phyloP scores from a whole-genome alignment of 2,888 invertebrate species.

The Thera obeliscata region DNA sequence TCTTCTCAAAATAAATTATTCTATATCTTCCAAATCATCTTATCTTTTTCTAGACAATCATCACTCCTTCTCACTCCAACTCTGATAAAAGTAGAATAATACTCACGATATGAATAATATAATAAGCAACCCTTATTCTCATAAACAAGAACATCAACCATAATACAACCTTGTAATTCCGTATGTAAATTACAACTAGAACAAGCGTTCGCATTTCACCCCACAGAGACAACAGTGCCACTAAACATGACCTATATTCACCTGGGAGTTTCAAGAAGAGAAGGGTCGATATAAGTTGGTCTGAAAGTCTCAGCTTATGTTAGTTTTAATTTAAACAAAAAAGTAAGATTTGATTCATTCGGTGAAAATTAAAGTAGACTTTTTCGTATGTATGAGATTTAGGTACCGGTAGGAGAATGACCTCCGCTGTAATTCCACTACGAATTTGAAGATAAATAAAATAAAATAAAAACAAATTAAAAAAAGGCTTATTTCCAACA shows the following conservation, averaged over 20 bases:
- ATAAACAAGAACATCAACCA: constrained; percentile 72
- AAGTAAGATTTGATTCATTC: no score
- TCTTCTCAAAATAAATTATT: no score
- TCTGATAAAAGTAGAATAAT: constrained; percentile 35
- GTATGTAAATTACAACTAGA: constrained; percentile 81
- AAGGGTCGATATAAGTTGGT: constrained; percentile 47
- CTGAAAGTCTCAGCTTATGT: constrained; percentile 65
- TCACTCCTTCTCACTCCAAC: background rate
- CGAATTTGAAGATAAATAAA: no score
- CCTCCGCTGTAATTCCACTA: no score
- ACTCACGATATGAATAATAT: constrained; percentile 34
- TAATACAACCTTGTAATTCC: constrained; percentile 78
- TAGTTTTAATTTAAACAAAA: constrained; percentile 53
- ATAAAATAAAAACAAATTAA: no score
- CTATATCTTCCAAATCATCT: no score
- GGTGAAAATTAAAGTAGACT: no score
- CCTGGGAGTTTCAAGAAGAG: constrained; percentile 40
- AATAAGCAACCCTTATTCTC: constrained; percentile 46
- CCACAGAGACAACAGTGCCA: constrained; percentile 64
- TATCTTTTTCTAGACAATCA: background rate
- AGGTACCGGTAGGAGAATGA: no score
- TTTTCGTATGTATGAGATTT: no score
- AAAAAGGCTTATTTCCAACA: no score
- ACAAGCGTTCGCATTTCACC: constrained; percentile 73
- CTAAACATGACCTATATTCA: constrained; percentile 46